Evolutionary conservation across 2,113 vertebrate species (phyloP).

Genomic region (Oreochromis aureus): DNA sequence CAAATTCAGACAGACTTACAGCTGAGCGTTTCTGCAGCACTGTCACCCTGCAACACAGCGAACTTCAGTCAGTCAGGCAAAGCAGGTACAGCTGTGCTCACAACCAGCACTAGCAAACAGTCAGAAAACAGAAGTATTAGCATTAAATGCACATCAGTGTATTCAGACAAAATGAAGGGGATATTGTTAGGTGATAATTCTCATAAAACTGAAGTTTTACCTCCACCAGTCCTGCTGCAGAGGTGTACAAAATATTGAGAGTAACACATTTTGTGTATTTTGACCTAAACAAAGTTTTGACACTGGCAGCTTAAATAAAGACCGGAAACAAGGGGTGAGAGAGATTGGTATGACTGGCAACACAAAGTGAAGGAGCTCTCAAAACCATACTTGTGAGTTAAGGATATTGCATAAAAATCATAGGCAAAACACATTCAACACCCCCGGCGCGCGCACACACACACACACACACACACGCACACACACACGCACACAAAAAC

Average conservation of each 20-base stretch:
- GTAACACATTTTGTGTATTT: background rate
- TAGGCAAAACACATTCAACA: background rate
- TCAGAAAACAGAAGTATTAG: background rate
- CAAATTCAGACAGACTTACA: background rate
- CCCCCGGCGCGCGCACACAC: background rate
- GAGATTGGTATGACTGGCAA: background rate
- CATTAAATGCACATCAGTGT: background rate
- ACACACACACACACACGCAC: background rate
- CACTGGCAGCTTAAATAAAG: background rate
- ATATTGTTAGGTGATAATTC: background rate
- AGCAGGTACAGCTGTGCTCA: background rate
- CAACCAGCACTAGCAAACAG: background rate
- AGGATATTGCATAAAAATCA: background rate
- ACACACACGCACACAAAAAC: background rate
- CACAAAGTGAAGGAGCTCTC: background rate
- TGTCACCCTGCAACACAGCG: background rate
- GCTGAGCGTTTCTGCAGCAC: background rate
- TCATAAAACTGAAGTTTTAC: background rate
- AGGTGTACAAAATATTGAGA: background rate
- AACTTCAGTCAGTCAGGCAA: background rate
- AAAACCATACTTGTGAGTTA: background rate
- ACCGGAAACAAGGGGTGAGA: background rate
- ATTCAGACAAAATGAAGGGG: background rate
- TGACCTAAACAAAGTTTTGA: background rate
- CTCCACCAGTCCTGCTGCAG: accelerated